Percentiles rank a stretch among this genome's conserved stretches.
phyloP scores from a whole-genome alignment of 2,113 vertebrate genomes.

The Pluvianellus socialis region DNA sequence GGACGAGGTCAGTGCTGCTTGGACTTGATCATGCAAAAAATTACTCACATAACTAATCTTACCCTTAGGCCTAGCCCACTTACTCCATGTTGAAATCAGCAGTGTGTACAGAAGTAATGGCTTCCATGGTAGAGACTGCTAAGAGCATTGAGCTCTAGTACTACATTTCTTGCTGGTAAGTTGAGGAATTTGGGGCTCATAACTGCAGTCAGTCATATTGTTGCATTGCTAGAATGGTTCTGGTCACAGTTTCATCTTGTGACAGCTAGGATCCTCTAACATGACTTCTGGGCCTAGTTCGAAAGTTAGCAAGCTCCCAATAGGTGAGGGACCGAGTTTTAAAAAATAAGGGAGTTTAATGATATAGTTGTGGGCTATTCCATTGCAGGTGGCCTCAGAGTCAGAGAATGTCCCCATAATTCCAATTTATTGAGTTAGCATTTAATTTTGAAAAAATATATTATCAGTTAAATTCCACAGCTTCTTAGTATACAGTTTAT shows the following conservation, averaged over 20 bases:
- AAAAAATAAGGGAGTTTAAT: neutral
- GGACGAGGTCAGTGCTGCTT: neutral
- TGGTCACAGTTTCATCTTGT: neutral
- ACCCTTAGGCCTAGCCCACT: neutral
- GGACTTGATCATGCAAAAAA: neutral
- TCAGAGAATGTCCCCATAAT: neutral
- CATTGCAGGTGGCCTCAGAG: neutral
- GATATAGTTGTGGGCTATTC: neutral
- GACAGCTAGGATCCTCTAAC: neutral
- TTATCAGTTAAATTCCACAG: neutral
- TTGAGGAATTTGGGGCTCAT: neutral
- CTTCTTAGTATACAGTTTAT: neutral
- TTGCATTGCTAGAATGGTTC: neutral
- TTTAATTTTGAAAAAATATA: neutral
- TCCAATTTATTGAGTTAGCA: neutral
- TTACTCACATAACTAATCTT: accelerated
- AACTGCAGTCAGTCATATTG: neutral
- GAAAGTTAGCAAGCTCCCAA: neutral
- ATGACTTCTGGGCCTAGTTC: neutral
- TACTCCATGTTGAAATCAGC: neutral
- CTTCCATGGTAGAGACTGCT: neutral
- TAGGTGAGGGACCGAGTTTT: neutral
- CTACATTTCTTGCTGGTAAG: neutral
- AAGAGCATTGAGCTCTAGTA: neutral
- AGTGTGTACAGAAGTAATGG: neutral